phyloP scores from a whole-genome alignment of 2,888 invertebrate species.

The Eulithis testata region DNA sequence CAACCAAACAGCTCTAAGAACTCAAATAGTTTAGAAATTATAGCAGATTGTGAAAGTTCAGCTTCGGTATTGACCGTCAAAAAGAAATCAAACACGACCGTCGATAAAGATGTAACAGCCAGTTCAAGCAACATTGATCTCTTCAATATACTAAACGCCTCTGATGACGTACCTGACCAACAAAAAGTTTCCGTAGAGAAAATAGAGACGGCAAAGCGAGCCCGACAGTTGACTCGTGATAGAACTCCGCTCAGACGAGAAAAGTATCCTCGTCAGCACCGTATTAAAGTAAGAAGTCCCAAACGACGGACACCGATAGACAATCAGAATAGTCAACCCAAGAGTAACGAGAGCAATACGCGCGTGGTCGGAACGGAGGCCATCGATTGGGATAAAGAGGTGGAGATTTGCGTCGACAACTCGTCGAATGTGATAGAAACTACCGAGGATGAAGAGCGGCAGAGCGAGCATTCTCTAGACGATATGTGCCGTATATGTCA shows the following conservation, averaged over 20 bases:
- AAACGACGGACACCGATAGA: slow-evolving; percentile 56
- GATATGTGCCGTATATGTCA: slow-evolving; percentile 81
- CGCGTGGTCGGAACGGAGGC: slow-evolving; percentile 49
- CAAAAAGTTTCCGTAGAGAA: slow-evolving; percentile 21
- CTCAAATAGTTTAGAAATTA: slow-evolving; percentile 48
- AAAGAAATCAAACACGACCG: slow-evolving; percentile 37
- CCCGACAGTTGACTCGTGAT: slow-evolving; percentile 44
- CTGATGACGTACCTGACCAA: slow-evolving; percentile 27
- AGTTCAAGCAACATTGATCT: slow-evolving; percentile 63
- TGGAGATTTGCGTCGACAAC: slow-evolving; percentile 45
- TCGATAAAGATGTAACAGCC: slow-evolving; percentile 64
- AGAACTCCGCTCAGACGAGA: slow-evolving; percentile 51
- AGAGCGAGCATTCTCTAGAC: slow-evolving; percentile 65
- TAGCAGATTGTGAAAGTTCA: slow-evolving; percentile 53
- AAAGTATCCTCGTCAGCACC: slow-evolving; percentile 61
- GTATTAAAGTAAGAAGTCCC: slow-evolving; percentile 72
- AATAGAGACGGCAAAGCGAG: slow-evolving; percentile 26
- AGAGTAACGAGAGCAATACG: slow-evolving; percentile 41
- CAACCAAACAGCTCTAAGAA: slow-evolving; percentile 53
- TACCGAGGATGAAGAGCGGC: slow-evolving; percentile 52
- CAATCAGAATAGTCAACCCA: slow-evolving; percentile 26
- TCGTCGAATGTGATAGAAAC: slow-evolving; percentile 38
- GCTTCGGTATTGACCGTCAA: slow-evolving; percentile 41
- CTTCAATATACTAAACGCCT: slow-evolving; percentile 39
- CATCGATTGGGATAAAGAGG: slow-evolving; percentile 57